Evolutionary conservation across 2,113 vertebrate genomes (phyloP).

Genomic region (Tragelaphus buxtoni): DNA sequence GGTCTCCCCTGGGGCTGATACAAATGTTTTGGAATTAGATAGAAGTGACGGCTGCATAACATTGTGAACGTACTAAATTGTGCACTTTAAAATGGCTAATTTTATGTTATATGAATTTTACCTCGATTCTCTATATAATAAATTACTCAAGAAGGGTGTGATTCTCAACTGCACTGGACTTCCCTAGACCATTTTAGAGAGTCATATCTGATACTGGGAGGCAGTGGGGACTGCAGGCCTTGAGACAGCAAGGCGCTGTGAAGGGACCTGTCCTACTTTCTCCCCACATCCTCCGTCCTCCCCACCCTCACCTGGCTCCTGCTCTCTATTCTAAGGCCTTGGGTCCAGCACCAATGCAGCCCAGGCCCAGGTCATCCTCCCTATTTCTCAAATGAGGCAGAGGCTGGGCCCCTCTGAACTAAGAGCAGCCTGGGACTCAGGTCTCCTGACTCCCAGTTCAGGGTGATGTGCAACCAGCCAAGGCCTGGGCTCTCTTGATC

Average conservation of each 20-base stretch:
- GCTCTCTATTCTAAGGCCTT: background rate
- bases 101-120: background rate
- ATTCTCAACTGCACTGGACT: background rate
- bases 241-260: background rate
- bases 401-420: background rate
- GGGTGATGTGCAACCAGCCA: background rate
- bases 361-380: background rate
- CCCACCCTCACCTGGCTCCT: background rate
- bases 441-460: background rate
- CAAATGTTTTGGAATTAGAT: background rate
- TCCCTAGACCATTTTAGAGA: background rate
- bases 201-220: background rate
- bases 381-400: background rate
- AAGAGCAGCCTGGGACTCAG: background rate
- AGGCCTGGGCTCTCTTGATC: background rate
- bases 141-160: background rate
- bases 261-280: background rate
- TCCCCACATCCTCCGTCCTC: rapidly evolving
- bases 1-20: background rate
- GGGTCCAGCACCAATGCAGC: background rate
- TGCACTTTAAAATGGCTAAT: background rate
- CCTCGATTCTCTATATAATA: background rate
- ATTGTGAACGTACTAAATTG: background rate
- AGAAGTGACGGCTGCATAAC: background rate
- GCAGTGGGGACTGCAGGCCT: background rate